Base-by-base conservation (phyloP, 2,888 invertebrate species). In the Pristionchus japonicus region DNA sequence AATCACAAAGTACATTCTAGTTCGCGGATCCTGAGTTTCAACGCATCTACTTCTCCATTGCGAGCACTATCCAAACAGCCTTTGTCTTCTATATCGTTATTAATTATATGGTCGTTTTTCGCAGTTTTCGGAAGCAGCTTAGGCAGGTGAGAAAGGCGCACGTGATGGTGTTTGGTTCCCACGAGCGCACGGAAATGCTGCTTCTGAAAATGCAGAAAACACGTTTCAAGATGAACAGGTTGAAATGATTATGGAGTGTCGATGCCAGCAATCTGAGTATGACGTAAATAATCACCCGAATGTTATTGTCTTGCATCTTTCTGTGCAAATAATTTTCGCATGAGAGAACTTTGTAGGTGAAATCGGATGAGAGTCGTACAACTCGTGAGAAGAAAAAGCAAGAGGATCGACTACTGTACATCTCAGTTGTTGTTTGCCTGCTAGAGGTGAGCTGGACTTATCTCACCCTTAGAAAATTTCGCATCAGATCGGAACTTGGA, bases 21-120 rank as follows among this genome's bases (percentile, higher is more conserved):
- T 83, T 83, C 52, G 82, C 82, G 43, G 52, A 83, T n/a, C 34
- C 82, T 6, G 52, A 52, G 1, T 83, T 83, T 37, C 82, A 52
- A 52, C 52, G 52, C 11, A 0, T 83, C 27, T 83, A 83, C 52
- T 83, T 52, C 82, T 31, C 49, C 0, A 34, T 83, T 13, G 82
- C 82, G 2, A 83, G 82, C 23, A 31, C 9, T 2, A 83, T 83
- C 13, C 82, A 83, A 52, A 83, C 82, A 7, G 11, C 27, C 34
- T 83, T 83, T 9, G 82, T 83, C 20, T 20, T 52, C 52, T 83
- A 83, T 52, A 83, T 83, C 34, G 52, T 52, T 20, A 52, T 83
- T 52, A 83, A 83, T 52, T 83, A 83, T 34, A n/a, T 34, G 20
- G 82, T 83, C 27, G 82, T 83, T 3, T 83, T 83, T 52, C 82